phyloP scores from a whole-genome alignment of 2,113 vertebrate genomes.

The Cyphomyrus plagiostoma region DNA sequence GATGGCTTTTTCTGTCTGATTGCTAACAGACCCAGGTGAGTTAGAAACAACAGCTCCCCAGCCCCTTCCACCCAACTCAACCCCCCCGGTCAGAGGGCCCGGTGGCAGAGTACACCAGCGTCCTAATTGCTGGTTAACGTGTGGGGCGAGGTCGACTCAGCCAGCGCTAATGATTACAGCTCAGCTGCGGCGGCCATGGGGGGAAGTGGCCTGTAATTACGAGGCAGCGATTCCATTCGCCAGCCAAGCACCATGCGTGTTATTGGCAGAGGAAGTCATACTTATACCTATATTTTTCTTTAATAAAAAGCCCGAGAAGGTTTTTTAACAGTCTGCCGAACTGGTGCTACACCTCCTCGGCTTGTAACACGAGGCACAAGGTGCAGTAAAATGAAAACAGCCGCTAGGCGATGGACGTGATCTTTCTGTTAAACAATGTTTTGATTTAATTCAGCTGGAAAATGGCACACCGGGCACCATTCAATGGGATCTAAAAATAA shows the following conservation, averaged over 20 bases:
- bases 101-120: not conserved
- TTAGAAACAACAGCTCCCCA: not conserved
- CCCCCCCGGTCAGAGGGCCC: not conserved
- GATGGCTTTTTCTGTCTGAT: constrained; percentile 37
- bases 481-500: not conserved
- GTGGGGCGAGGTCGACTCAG: not conserved
- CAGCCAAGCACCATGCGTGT: constrained; percentile 28
- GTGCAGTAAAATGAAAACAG: not conserved
- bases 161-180: not conserved
- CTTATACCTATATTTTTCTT: constrained; percentile 34
- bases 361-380: not conserved
- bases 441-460: not conserved
- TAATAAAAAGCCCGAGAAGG: constrained; percentile 1
- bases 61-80: not conserved
- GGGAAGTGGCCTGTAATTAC: not conserved
- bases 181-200: not conserved
- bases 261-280: constrained; percentile 45
- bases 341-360: not conserved
- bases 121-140: not conserved
- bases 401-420: not conserved
- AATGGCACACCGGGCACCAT: not conserved
- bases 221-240: not conserved
- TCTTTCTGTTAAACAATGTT: not conserved
- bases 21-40: constrained; percentile 51
- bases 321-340: constrained; percentile 43